Base-by-base conservation (phyloP, 2,113 vertebrate species). In the Otocyon megalotis region DNA sequence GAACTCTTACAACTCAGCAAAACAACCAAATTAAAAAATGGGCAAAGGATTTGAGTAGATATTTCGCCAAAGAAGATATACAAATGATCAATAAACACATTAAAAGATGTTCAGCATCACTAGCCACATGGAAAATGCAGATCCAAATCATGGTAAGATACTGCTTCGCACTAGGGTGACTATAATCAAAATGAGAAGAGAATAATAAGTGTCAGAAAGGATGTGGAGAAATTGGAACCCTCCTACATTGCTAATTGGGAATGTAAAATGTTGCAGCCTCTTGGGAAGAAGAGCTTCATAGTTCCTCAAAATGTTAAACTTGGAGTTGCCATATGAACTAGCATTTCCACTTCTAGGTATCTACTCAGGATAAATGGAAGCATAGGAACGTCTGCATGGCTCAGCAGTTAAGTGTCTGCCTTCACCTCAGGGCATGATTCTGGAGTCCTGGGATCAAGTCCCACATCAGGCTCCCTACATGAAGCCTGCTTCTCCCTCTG, bases 151-250 rank as follows among this genome's bases (percentile, higher is more conserved):
- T 50, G 85, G 63, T 72, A 37, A 83, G 63, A 69, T 90, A 85
- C 22, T 58, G 87, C 20, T 83, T 97, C 35, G 65, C 8, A 63
- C 15, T 35, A 77, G 48, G 30, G 17, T 48, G 62, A 24, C 19
- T 81, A 20, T 28, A n/a, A 93, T 96, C 17, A 92, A 82, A 90
- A 95, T 48, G 69, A 81, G n/a, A 94, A 94, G 94, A 84, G 62
- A 76, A 26, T 90, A 81, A 19, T 12, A 77, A 56, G 2, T 77
- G 26, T 54, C 60, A 86, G 63, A 1, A 22, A 88, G 22, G 69
- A 77, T 24, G 17, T 14, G 24, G 82, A 91, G 65, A 92, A 81
- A 89, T 8, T 71, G 28, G 48, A 93, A 86, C 35, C 5, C 37
- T 58, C 20, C 35, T n/a, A 76, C 12, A 19, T 77, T 30, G 30